These are phyloP conservation scores for Drosophila histrio DNA, from an alignment of 2,888 invertebrate genomes.

Conservation along the genomic window DNA sequence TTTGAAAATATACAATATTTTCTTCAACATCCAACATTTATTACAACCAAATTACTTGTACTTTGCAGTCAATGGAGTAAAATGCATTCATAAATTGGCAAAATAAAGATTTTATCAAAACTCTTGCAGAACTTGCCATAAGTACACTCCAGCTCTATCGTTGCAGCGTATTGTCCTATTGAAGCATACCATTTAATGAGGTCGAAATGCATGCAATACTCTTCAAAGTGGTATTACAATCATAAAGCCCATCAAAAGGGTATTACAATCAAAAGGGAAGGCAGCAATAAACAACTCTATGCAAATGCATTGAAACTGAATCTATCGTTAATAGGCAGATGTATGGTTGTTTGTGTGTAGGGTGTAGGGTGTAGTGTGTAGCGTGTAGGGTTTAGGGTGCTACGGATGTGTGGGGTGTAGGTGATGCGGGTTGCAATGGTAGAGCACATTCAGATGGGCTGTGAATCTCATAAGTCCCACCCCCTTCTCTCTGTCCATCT, in stretches of 20 bases:
- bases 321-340: slow-evolving; percentile 19
- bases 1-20: no score
- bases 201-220: background rate
- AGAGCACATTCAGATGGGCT: background rate
- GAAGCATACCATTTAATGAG: background rate
- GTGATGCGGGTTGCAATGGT: slow-evolving; percentile 39
- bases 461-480: background rate
- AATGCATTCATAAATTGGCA: no score
- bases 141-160: background rate
- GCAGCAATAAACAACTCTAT: background rate
- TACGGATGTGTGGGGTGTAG: background rate
- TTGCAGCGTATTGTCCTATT: background rate
- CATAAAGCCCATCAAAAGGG: background rate
- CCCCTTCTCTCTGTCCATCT: background rate
- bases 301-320: background rate
- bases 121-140: no score
- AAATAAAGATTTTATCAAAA: no score
- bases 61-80: no score
- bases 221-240: background rate
- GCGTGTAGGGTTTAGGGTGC: slow-evolving; percentile 4
- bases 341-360: background rate
- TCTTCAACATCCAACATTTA: no score
- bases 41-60: no score
- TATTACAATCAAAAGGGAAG: background rate
- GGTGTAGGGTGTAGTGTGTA: no score